Evolutionary conservation across 2,113 vertebrate species (phyloP), one percentile per base, ranked within the genome.

Genomic region (Corythoichthys intestinalis): DNA sequence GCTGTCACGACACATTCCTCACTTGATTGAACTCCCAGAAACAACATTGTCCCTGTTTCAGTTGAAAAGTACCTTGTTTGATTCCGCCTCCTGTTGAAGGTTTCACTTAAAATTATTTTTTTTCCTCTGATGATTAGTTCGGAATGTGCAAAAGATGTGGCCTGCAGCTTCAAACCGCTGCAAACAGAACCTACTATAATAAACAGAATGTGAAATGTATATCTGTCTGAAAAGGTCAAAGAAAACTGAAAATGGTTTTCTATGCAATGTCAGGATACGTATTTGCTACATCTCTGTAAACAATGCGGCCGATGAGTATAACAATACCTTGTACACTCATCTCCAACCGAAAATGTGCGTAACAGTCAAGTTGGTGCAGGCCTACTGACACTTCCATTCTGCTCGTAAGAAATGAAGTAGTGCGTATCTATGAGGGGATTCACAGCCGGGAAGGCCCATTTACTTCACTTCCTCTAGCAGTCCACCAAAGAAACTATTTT

Each of bases 1-100:
- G 81, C 77, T 80, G 78, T 78, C 78, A 76, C 48, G 3, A 78
- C 83, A 71, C 83, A 83, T 81, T 38, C 76, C 71, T 76, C 46
- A 38, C 58, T 75, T 63, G n/a, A 77, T 71, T 77, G 49, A 83
- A 77, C 85, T 80, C 76, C 73, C 75, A 80, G 74, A 81, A 83
- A 83, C 75, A 85, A 70, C 72, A 84, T 83, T 79, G 82, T 86
- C 86, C 66, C 75, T 79, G 77, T 88, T 88, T 90, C 73, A 87
- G 82, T 74, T 80, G 72, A 82, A 87, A 86, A 84, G 66, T 80
- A 74, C 70, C 75, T 67, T 73, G 68, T 86, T 86, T 85, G 72
- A 75, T 77, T 83, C 79, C 69, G 65, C 81, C 70, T 72, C 49
- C 74, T 67, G 71, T 63, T 71, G 67, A 84, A 83, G 72, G 77